A percentile compares a stretch with the other conserved stretches of the same genome.
Evolutionary conservation across 2,113 vertebrate genomes (phyloP).

Genomic region (Ptilonorhynchus violaceus): DNA sequence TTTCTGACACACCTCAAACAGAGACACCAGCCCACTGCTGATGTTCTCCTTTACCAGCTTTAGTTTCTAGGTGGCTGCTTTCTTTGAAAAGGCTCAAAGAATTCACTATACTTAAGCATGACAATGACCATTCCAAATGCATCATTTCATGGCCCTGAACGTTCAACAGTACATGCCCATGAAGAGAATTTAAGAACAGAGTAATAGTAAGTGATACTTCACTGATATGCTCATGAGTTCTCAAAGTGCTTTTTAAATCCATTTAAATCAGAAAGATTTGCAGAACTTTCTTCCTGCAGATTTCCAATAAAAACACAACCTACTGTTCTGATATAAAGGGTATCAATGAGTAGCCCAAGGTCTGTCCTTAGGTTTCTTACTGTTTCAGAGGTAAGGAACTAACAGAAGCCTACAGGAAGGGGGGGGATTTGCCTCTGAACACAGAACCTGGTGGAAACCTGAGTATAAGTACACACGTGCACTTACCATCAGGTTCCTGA

Average conservation of each 20-base stretch:
- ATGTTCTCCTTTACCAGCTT: not conserved
- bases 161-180: not conserved
- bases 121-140: not conserved
- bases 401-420: not conserved
- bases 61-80: not conserved
- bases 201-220: not conserved
- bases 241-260: not conserved
- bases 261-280: not conserved
- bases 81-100: not conserved
- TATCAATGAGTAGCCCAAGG: not conserved
- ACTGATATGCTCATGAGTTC: not conserved
- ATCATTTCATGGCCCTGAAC: not conserved
- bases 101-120: not conserved
- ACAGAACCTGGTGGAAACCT: slow-evolving; percentile 63
- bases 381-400: not conserved
- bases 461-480: slow-evolving; percentile 76
- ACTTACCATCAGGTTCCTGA: slow-evolving; percentile 77
- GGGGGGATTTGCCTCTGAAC: not conserved
- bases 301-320: not conserved
- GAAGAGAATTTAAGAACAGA: not conserved
- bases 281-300: not conserved
- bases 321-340: not conserved
- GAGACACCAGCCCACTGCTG: not conserved
- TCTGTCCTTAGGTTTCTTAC: not conserved
- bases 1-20: not conserved